phyloP scores from a whole-genome alignment of 1,140 invertebrate species.

The Penaeus indicus region DNA sequence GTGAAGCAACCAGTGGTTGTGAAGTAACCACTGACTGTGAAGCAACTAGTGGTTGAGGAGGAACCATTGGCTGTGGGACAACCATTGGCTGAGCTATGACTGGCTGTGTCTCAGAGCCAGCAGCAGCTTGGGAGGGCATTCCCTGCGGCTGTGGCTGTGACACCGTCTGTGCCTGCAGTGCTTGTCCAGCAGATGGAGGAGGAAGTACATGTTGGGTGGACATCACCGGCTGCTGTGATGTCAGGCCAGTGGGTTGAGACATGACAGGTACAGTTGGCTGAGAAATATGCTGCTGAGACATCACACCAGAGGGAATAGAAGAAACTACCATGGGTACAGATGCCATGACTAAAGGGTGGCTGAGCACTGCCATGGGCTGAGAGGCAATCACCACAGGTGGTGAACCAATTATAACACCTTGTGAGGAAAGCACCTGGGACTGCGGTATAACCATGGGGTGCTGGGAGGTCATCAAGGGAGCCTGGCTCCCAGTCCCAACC shows the following conservation, averaged over 20 bases:
- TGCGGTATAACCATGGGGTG: constrained; percentile 29
- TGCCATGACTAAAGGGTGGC: constrained; percentile 50
- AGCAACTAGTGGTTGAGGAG: too few species aligned
- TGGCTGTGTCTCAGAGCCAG: constrained; percentile 22
- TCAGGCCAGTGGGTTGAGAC: constrained; percentile 48
- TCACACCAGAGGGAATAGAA: constrained; percentile 10
- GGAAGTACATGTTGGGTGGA: constrained; percentile 21
- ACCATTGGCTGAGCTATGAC: not conserved
- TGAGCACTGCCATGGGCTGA: constrained; percentile 27
- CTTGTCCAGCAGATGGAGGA: constrained; percentile 13
- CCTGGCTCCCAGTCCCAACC: constrained; percentile 38
- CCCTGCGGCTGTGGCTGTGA: constrained; percentile 34
- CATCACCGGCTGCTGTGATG: constrained; percentile 44
- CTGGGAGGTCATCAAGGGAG: constrained; percentile 35
- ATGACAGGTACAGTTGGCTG: constrained; percentile 48
- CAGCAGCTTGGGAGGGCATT: constrained; percentile 26
- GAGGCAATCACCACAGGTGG: constrained; percentile 35
- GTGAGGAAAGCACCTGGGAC: constrained; percentile 46
- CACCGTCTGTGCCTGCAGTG: constrained; percentile 43
- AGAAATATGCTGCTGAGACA: constrained; percentile 27
- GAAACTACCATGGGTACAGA: constrained; percentile 48
- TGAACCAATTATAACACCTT: constrained; percentile 45
- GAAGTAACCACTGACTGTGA: constrained; percentile 16
- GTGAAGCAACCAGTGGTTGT: constrained; percentile 24
- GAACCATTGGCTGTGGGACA: not conserved